Percentiles rank a stretch among this genome's conserved stretches.
These are phyloP conservation scores for Ditula angustiorana DNA, from an alignment of 2,888 invertebrate species.

Conservation along the genomic window DNA sequence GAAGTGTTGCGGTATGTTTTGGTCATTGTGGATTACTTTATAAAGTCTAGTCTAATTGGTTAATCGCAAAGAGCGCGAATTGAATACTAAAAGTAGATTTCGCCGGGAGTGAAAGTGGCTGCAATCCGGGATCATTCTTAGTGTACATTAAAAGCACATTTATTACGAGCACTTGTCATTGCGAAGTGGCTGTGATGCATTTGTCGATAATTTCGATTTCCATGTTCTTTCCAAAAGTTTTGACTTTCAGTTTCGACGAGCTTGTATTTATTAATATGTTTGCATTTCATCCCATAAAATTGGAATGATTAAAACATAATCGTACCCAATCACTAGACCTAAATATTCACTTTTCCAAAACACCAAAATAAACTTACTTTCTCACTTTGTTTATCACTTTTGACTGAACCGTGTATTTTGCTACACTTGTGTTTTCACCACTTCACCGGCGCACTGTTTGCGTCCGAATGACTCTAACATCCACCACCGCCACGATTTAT, in stretches of 20 bases:
- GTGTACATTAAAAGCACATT: not conserved
- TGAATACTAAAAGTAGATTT: conserved; percentile 3
- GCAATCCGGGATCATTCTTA: conserved; percentile 14
- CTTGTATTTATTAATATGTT: not conserved
- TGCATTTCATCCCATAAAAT: not conserved
- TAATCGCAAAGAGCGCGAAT: too few species aligned
- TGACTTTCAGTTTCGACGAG: not conserved
- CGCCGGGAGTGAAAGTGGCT: conserved; percentile 41
- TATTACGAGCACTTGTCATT: too few species aligned
- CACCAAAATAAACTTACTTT: conserved; percentile 35
- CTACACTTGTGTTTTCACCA: conserved; percentile 63
- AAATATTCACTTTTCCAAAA: conserved; percentile 19
- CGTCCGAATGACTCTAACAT: conserved; percentile 78
- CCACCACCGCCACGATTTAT: conserved; percentile 79
- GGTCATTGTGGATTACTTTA: too few species aligned
- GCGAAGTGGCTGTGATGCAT: too few species aligned
- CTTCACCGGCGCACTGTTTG: conserved; percentile 78
- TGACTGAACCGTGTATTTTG: conserved; percentile 44
- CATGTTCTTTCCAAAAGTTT: not conserved
- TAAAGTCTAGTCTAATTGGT: too few species aligned
- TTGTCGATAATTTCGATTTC: too few species aligned
- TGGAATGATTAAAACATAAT: not conserved
- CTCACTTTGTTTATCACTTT: conserved; percentile 67
- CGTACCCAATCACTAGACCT: not conserved
- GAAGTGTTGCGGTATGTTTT: too few species aligned